Percentiles rank a stretch among this genome's conserved stretches.
Conservation (phyloP, 2,113 vertebrate species). For the Axis porcinus region DNA sequence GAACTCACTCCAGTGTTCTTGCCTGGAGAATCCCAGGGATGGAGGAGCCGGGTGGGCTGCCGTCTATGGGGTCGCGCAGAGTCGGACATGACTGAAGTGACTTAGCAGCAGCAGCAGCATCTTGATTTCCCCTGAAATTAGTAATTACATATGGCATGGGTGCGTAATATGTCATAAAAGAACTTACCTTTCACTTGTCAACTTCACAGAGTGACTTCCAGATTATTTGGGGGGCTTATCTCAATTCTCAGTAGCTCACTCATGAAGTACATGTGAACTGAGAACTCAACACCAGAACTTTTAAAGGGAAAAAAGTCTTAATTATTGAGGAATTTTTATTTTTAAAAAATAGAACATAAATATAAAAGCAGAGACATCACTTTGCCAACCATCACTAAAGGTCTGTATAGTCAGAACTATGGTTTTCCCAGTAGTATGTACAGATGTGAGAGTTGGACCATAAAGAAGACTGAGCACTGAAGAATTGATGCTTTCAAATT, state of each 20-base stretch:
- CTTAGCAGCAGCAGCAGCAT: too few relatives aligned
- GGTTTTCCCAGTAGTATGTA: not conserved
- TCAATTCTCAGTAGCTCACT: not conserved
- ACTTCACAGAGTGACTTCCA: not conserved
- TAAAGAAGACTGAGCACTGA: not conserved
- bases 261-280: not conserved
- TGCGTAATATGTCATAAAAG: not conserved
- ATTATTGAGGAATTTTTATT: not conserved
- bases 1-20: too few relatives aligned
- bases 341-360: not conserved
- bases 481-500: not conserved
- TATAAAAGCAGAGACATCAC: not conserved
- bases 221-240: not conserved
- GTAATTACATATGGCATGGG: not conserved
- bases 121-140: not conserved
- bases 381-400: not conserved
- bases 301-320: not conserved
- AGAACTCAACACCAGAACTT: not conserved
- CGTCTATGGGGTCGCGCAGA: too few relatives aligned
- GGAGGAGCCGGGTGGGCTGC: too few relatives aligned
- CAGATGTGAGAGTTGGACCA: not conserved
- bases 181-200: not conserved
- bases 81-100: too few relatives aligned
- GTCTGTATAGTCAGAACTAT: not conserved
- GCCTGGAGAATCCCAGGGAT: too few relatives aligned